A percentile compares a stretch with the other conserved stretches of the same genome.
These are phyloP conservation scores for Dendrocincla fuliginosa DNA, from an alignment of 2,797 vertebrate genomes.

Conservation along the genomic window DNA sequence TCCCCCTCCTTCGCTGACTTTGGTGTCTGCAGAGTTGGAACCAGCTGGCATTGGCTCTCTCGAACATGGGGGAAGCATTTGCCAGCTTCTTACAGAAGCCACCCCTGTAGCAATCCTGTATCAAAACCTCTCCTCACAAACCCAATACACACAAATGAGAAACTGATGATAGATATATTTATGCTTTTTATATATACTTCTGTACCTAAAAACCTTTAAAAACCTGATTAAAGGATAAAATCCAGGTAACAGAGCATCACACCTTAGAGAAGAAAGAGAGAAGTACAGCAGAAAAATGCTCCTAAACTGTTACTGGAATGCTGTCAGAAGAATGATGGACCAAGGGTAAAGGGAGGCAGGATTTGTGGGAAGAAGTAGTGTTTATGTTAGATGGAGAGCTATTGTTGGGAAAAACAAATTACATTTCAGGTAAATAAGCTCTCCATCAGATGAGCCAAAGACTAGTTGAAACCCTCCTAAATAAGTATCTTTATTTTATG, in stretches of 20 bases:
- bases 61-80: neutral
- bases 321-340: neutral
- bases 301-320: neutral
- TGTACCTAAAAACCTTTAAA: neutral
- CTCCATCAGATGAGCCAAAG: neutral
- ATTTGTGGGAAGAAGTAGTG: neutral
- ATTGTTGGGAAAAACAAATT: neutral
- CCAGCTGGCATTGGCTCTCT: neutral
- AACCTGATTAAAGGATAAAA: neutral
- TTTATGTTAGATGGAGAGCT: neutral
- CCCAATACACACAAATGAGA: neutral
- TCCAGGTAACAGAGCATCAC: neutral
- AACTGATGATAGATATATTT: neutral
- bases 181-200: neutral
- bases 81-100: neutral
- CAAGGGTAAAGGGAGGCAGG: neutral
- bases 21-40: neutral
- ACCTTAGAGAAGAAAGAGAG: neutral
- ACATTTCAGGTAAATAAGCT: neutral
- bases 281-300: neutral
- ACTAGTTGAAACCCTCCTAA: neutral
- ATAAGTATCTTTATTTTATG: neutral
- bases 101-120: neutral
- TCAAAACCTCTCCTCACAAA: neutral
- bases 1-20: neutral